Percentiles rank a stretch among this genome's conserved stretches.
Conservation (phyloP, 2,113 vertebrate species). For the Urocitellus parryii region DNA sequence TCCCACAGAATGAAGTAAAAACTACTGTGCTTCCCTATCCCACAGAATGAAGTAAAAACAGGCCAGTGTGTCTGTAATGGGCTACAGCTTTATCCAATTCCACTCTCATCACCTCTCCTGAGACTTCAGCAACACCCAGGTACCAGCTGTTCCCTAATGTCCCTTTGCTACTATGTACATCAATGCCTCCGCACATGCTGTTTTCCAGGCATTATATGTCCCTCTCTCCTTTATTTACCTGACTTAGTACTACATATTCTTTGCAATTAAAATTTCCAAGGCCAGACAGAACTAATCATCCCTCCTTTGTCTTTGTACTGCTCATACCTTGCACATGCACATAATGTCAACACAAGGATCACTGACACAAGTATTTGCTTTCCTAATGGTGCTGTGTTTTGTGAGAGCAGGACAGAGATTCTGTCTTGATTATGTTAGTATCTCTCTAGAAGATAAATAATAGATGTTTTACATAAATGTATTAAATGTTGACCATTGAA, state of each 20-base stretch:
- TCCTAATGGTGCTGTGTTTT: neutral
- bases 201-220: neutral
- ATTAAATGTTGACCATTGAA: neutral
- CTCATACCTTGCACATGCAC: neutral
- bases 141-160: neutral
- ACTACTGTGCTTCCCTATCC: neutral
- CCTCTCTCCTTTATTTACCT: neutral
- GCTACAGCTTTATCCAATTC: neutral
- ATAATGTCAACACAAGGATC: neutral
- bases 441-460: neutral
- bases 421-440: neutral
- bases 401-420: neutral
- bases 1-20: neutral
- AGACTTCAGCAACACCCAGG: neutral
- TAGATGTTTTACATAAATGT: neutral
- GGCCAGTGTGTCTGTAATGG: neutral
- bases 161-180: neutral
- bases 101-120: neutral
- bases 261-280: constrained; percentile 24
- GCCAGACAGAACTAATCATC: neutral
- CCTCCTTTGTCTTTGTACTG: neutral
- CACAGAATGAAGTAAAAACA: neutral
- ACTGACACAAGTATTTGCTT: neutral
- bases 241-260: neutral
- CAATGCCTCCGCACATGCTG: neutral